Evolutionary conservation across 2,113 vertebrate genomes (phyloP).

Genomic region (Ginglymostoma cirratum): DNA sequence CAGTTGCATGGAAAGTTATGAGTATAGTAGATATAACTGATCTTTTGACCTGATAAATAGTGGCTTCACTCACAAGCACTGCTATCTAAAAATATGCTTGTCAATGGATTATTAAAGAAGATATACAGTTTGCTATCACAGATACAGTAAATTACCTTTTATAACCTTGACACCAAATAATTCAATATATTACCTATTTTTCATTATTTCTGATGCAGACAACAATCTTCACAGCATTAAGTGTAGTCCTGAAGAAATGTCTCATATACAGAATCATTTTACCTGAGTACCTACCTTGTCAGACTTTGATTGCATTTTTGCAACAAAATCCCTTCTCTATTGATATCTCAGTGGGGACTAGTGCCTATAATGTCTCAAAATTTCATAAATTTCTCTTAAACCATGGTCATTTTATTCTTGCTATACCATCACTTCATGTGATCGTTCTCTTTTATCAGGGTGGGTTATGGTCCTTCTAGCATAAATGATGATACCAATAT

Average conservation of each 20-base stretch:
- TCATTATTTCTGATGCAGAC: conserved; percentile 4
- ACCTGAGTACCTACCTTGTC: not conserved
- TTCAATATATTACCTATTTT: not conserved
- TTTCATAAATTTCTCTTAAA: not conserved
- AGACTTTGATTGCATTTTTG: not conserved
- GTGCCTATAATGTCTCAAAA: not conserved
- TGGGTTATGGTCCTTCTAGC: too few species aligned
- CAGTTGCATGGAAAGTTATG: not conserved
- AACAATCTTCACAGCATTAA: conserved; percentile 24
- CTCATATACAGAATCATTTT: not conserved
- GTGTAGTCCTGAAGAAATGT: not conserved
- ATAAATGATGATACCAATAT: not conserved
- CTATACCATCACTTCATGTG: not conserved
- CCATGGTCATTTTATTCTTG: not conserved
- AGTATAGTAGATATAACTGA: not conserved
- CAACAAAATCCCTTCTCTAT: not conserved
- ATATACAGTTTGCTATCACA: not conserved
- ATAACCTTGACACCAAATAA: not conserved
- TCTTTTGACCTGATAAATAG: not conserved
- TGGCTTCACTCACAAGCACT: not conserved
- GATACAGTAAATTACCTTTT: conserved; percentile 3
- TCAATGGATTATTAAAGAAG: conserved; percentile 5
- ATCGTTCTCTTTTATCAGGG: too few species aligned
- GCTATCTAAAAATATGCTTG: not conserved
- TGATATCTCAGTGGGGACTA: not conserved